Percentiles rank a stretch among this genome's conserved stretches.
phyloP scores from a whole-genome alignment of 53 echinoderm and acorn worm genomes.

The Patiria pectinifera region DNA sequence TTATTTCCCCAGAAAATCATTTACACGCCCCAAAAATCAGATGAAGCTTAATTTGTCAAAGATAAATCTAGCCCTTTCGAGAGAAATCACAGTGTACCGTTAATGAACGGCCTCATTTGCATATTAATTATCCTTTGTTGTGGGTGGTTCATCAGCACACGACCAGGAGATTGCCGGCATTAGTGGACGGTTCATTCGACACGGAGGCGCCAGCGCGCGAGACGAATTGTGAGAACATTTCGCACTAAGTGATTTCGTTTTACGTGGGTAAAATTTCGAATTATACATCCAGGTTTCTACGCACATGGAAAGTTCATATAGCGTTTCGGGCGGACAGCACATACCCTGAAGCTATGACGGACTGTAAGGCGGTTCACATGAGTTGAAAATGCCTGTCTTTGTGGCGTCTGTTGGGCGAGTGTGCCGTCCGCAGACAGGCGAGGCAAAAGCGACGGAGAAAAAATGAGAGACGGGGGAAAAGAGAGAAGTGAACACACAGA shows the following conservation, averaged over 20 bases:
- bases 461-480: constrained; percentile 15
- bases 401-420: constrained; percentile 56
- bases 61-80: constrained; percentile 3
- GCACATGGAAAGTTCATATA: constrained; percentile 47
- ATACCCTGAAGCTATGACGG: constrained; percentile 41
- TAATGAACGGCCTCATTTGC: constrained; percentile 35
- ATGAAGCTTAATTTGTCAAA: not conserved
- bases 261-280: constrained; percentile 26
- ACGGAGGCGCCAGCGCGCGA: constrained; percentile 40
- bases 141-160: not conserved
- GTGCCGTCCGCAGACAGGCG: constrained; percentile 37
- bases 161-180: constrained; percentile 26
- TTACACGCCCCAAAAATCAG: not conserved
- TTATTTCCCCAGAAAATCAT: not conserved
- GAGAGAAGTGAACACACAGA: constrained; percentile 31
- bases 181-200: constrained; percentile 20
- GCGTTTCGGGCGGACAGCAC: constrained; percentile 44
- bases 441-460: constrained; percentile 10
- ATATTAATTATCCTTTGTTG: constrained; percentile 1
- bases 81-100: not conserved
- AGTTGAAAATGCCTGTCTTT: constrained; percentile 54
- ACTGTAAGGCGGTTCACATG: constrained; percentile 53
- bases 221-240: constrained; percentile 55
- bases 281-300: constrained; percentile 36
- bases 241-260: constrained; percentile 39